These are phyloP conservation scores for Cochlearius cochlearius DNA, from an alignment of 2,113 vertebrate genomes.

Conservation along the genomic window DNA sequence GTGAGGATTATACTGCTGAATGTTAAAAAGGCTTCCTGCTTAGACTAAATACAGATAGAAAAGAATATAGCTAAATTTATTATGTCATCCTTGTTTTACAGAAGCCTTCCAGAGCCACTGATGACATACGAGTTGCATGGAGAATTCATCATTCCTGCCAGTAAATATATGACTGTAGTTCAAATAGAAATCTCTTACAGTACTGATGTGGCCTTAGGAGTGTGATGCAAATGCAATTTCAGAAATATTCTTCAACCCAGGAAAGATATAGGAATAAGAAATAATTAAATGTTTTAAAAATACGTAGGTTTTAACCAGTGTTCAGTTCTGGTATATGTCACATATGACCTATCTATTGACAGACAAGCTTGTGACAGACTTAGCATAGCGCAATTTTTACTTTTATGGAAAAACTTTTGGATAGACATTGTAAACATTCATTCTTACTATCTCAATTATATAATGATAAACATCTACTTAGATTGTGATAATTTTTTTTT, in stretches of 20 bases:
- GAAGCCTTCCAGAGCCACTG: slow-evolving; percentile 95
- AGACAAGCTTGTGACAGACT: background rate
- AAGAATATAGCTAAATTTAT: background rate
- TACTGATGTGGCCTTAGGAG: background rate
- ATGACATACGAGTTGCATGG: slow-evolving; percentile 96
- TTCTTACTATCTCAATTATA: background rate
- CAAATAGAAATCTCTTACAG: background rate
- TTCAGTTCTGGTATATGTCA: background rate
- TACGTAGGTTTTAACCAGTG: background rate
- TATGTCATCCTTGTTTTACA: slow-evolving; percentile 67
- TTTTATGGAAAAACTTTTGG: background rate
- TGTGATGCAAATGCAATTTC: background rate
- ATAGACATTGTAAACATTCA: background rate
- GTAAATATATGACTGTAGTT: slow-evolving; percentile 76
- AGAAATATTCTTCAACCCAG: background rate
- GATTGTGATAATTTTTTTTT: background rate
- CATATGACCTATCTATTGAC: background rate
- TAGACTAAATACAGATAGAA: background rate
- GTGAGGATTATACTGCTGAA: background rate
- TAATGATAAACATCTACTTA: background rate
- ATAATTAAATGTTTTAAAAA: background rate
- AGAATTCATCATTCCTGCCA: slow-evolving; percentile 93
- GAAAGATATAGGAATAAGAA: background rate
- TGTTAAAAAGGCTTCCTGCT: background rate
- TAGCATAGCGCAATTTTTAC: background rate